Base-by-base conservation (phyloP, 2,888 invertebrate genomes). In the Drosophila cognata region DNA sequence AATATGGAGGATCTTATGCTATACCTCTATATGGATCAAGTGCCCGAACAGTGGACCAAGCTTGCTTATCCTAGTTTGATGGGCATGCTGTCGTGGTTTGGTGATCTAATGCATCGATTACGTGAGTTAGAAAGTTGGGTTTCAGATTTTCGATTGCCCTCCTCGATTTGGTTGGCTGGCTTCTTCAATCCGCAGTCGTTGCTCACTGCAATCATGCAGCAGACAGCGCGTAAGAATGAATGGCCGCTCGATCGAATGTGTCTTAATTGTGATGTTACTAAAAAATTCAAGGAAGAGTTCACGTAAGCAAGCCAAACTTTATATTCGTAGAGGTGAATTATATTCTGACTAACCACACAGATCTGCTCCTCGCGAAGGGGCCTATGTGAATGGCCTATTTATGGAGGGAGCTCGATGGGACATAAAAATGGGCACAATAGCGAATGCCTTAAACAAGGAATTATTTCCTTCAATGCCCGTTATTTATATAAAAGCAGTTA, bases 381-480 rank as follows among this genome's bases (percentile, higher is more conserved):
- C 98, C 6, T 97, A 97, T 92, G 96, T 99, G 61, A 96, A 97
- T 93, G 97, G 98, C 0, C 94, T 99, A 67, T 97, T 94, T 93
- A 97, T 98, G 97, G 98, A 98, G 94, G 98, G 98, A 53, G 98
- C 98, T 18, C 96, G 98, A 74, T 99, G 98, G 98, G 98, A 99
- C 93, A 95, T 94, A 25, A 94, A 94, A 84, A 92, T 95, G 16
- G 97, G 97, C 61, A 95, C 96, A 87, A 96, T 99, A 72, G 95
- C 95, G 16, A 98, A 98, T 90, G 96, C 98, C 0, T 94, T 95
- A 79, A 95, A 98, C 88, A 98, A 98, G 94, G 98, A 99, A 84
- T 94, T 98, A 74, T 98, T 97, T 91, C 98, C 98, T 0, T 93
- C 96, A 71, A 96, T 99, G 95, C 99, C 99, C 0, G 98, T 98